Base-by-base conservation (phyloP, 1,140 invertebrate species). In the Pseudomyrmex flavicornis region DNA sequence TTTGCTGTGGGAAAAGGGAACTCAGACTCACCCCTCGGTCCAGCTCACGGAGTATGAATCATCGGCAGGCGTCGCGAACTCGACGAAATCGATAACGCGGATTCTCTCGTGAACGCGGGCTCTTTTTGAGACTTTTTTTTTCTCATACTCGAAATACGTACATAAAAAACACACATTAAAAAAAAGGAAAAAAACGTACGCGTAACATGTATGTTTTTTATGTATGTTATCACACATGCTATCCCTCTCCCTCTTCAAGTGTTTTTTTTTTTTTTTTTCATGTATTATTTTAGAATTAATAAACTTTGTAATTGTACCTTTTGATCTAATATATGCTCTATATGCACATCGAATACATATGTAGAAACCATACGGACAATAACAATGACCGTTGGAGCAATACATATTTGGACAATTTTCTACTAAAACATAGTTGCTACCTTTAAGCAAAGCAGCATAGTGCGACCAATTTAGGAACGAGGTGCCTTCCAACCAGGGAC, bases 401-500 rank as follows among this genome's bases (percentile, higher is more conserved):
- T 26, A 0, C 3, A 5, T 5, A 35, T 35, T 35, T 35, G 35
- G 35, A 0, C 35, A 35, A 35, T 35, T 35, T 35, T 35, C 0
- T 35, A 35, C 35, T 35, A 35, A 5, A 35, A 35, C 26, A 7
- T 35, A 35, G 35, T 35, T 82, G 85, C 82, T 94, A 97, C 96
- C 95, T 97, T 96, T 95, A 80, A 96, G 88, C 86, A 96, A 74
- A 89, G 95, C 91, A 93, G 95, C 93, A 96, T 96, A 93, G 94
- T 96, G 91, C 96, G 97, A n/a, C 93, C 97, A 97, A 3, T 97
- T 97, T 85, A 95, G 95, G 90, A 97, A 95, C 91, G 97, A 97
- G 0, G 96, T 96, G 2, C 96, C 96, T 83, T 97, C 97, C 69
- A 97, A 91, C 97, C 97, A 97, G 0, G 97, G 96, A 83, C 96